Conservation (phyloP, 2,888 invertebrate genomes). For the Tholera decimalis region DNA sequence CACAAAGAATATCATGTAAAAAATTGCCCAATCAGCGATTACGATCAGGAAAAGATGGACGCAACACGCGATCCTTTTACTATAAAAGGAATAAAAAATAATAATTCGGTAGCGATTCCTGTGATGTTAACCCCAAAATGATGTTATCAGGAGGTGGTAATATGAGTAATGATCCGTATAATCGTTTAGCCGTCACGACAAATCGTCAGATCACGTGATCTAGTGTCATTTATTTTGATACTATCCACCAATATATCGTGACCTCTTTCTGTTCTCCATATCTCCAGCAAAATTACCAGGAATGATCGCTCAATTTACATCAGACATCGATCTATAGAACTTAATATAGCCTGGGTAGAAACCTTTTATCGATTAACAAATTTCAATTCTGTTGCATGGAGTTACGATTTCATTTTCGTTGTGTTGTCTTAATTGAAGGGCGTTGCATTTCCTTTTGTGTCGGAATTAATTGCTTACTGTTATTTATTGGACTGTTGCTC, state of each 20-base stretch:
- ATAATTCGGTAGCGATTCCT: slow-evolving; percentile 76
- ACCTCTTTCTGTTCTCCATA: slow-evolving; percentile 30
- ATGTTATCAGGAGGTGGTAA: slow-evolving; percentile 89
- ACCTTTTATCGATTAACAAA: slow-evolving; percentile 49
- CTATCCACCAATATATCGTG: slow-evolving; percentile 38
- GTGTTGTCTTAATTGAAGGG: slow-evolving; percentile 66
- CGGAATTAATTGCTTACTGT: slow-evolving; percentile 76
- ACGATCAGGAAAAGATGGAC: slow-evolving; percentile 27
- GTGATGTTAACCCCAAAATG: slow-evolving; percentile 74
- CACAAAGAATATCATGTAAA: slow-evolving; percentile 22
- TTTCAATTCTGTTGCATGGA: slow-evolving; percentile 58
- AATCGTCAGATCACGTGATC: slow-evolving; percentile 88
- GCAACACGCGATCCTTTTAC: slow-evolving; percentile 54
- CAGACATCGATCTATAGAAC: slow-evolving; percentile 67
- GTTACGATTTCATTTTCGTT: slow-evolving; percentile 57
- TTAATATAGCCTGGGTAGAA: slow-evolving; percentile 69
- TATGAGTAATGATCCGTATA: slow-evolving; percentile 88
- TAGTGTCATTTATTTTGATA: slow-evolving; percentile 81
- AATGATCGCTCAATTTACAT: slow-evolving; percentile 65
- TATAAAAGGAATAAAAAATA: slow-evolving; percentile 49
- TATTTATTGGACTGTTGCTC: slow-evolving; percentile 73
- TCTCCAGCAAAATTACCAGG: background rate
- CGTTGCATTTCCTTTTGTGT: slow-evolving; percentile 75
- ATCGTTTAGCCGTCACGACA: slow-evolving; percentile 87
- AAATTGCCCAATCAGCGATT: slow-evolving; percentile 42